phyloP scores from a whole-genome alignment of 2,113 vertebrate species.

The Tachysurus fulvidraco region DNA sequence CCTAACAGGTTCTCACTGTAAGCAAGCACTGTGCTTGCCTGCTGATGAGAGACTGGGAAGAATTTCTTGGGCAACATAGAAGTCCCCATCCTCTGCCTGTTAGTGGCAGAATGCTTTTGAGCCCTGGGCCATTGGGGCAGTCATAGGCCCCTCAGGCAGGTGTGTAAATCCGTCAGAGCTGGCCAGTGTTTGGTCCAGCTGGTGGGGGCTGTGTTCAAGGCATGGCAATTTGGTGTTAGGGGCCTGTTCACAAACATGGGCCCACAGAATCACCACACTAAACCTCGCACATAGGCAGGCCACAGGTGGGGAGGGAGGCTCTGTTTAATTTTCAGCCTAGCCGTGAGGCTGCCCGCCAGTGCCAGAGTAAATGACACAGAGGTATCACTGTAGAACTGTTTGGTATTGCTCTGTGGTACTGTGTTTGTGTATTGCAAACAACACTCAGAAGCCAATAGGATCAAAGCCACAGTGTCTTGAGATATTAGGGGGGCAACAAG shows the following conservation, averaged over 20 bases:
- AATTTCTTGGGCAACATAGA: conserved; percentile 41
- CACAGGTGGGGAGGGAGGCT: conserved; percentile 71
- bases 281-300: conserved; percentile 51
- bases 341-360: conserved; percentile 65
- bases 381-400: conserved; percentile 51
- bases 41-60: conserved; percentile 30
- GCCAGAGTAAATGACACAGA: conserved; percentile 63
- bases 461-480: conserved; percentile 39
- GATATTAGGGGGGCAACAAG: background rate
- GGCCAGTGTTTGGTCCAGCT: conserved; percentile 58
- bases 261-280: conserved; percentile 40
- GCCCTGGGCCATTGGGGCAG: conserved; percentile 23
- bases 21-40: conserved; percentile 28
- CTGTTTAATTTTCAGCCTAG: conserved; percentile 77
- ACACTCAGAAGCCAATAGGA: conserved; percentile 34
- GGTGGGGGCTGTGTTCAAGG: conserved; percentile 46
- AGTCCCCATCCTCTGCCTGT: conserved; percentile 36
- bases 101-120: conserved; percentile 27
- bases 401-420: conserved; percentile 25
- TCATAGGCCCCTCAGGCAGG: conserved; percentile 40
- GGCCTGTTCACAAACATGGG: conserved; percentile 45
- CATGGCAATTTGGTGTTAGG: conserved; percentile 52
- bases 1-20: conserved; percentile 42
- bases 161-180: conserved; percentile 47
- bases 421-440: conserved; percentile 40